phyloP scores from a whole-genome alignment of 2,113 vertebrate genomes.

The Chiloscyllium plagiosum region DNA sequence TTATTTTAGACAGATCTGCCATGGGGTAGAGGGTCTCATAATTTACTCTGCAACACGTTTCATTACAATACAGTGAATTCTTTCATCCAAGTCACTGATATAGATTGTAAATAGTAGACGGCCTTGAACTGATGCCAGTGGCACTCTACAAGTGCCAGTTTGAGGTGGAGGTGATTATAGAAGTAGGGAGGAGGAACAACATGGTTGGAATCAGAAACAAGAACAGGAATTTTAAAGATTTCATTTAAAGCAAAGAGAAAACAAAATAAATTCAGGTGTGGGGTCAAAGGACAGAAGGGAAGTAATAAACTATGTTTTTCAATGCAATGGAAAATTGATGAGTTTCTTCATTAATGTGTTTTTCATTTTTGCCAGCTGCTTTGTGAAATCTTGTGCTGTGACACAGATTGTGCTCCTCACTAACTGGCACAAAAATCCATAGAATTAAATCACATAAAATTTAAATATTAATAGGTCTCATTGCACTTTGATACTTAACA shows the following conservation, averaged over 20 bases:
- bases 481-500: slow-evolving; percentile 24
- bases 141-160: neutral
- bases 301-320: neutral
- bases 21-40: no score
- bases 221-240: neutral
- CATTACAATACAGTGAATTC: neutral
- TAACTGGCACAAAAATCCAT: neutral
- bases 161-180: neutral
- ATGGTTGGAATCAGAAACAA: neutral
- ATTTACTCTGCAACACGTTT: neutral
- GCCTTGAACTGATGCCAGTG: no score
- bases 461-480: slow-evolving; percentile 26
- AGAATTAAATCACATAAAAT: slow-evolving; percentile 10
- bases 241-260: neutral
- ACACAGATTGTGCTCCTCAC: neutral
- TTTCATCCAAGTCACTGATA: neutral
- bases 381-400: slow-evolving; percentile 24
- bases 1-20: no score
- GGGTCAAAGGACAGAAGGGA: neutral
- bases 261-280: neutral
- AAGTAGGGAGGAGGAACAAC: neutral
- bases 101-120: neutral
- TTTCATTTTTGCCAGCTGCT: neutral
- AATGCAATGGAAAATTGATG: neutral
- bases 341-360: neutral